Evolutionary conservation across 23 tunicate genomes (phyloP), one percentile per base, ranked within the genome.

Genomic region (Trididemnum nubilum): DNA sequence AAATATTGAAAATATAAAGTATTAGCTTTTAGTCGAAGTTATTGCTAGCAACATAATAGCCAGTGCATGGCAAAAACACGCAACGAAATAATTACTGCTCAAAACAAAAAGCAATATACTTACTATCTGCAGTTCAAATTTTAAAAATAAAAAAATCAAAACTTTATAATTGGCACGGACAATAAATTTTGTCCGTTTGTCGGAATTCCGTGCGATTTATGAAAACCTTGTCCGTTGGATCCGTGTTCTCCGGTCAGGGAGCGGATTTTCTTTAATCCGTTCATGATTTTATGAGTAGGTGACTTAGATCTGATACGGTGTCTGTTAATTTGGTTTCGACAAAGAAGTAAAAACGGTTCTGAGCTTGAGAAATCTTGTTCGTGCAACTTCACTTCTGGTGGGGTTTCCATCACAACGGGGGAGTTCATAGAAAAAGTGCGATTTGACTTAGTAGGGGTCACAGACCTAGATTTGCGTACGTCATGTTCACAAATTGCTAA

Each of bases 311-410:
- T 78, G 22, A 49, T 36, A 71, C 85, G 29, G 18, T 72, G 38
- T n/a, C 87, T 78, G 28, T 52, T 35, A 76, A 50, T 65, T 2
- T 81, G 83, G 23, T 75, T 90, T 3, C 97, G 90, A 60, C 97
- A 91, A 23, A 91, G 83, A 34, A 71, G 84, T 38, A 86, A 36
- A 51, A 91, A 91, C 29, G 97, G 97, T 50, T 91, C 97, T n/a
- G 97, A 85, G 37, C 64, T 80, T 21, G 81, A 35, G 34, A 75
- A 91, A 18, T 85, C 85, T 34, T 81, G 85, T 23, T 63, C 89
- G 31, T 76, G 83, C 30, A 86, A 67, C 25, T 51, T 69, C 60
- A 52, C 1, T 26, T 83, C 76, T 25, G 57, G 19, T 5, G 2
- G 2, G 9, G 78, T 57, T 73, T 73, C 78, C 9, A 9, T 39